A percentile compares a stretch with the other conserved stretches of the same genome.
Evolutionary conservation across 2,113 vertebrate species (phyloP).

Genomic region (Oryctolagus cuniculus): mOryCun1.1 NC_091434.1:49346501-49347000

Average conservation of each 20-base stretch:
- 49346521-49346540: background rate
- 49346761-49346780: background rate
- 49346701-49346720: background rate
- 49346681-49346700: background rate
- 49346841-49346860: background rate
- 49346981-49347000: background rate
- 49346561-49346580: background rate
- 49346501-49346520: background rate
- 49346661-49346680: background rate
- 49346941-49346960: background rate
- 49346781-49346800: slow-evolving; percentile 19
- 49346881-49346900: background rate
- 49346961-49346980: background rate
- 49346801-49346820: slow-evolving; percentile 73
- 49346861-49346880: background rate
- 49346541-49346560: background rate
- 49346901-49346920: background rate
- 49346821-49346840: background rate
- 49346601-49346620: background rate
- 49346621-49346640: too few species aligned
- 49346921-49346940: background rate
- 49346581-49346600: background rate
- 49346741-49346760: background rate
- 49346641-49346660: too few species aligned
- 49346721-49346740: background rate